phyloP scores from a whole-genome alignment of 2,888 invertebrate species.

The Phengaris alcon region DNA sequence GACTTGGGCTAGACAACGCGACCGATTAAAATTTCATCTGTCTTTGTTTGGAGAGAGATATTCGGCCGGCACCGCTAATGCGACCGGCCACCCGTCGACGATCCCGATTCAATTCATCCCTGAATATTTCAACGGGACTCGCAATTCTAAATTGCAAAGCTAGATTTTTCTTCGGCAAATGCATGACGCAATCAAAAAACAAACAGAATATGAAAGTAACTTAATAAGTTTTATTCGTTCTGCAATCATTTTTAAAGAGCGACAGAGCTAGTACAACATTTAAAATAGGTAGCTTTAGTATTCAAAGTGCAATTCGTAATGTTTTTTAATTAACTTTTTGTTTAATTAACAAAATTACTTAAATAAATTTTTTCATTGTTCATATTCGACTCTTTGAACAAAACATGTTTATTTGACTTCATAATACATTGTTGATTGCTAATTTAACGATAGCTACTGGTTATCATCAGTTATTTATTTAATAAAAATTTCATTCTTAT shows the following conservation, averaged over 20 bases:
- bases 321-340: no score
- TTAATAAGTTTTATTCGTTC: slow-evolving; percentile 5
- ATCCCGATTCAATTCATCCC: slow-evolving; percentile 61
- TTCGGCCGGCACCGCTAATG: slow-evolving; percentile 64
- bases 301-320: not conserved
- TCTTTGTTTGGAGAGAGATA: slow-evolving; percentile 68
- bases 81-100: slow-evolving; percentile 51
- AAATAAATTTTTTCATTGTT: no score
- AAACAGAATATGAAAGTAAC: slow-evolving; percentile 22
- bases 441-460: not conserved
- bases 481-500: slow-evolving; percentile 14
- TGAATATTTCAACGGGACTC: slow-evolving; percentile 29
- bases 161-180: slow-evolving; percentile 28
- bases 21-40: slow-evolving; percentile 77
- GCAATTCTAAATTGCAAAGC: slow-evolving; percentile 27
- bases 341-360: no score
- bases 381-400: no score
- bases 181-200: slow-evolving; percentile 22
- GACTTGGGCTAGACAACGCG: slow-evolving; percentile 57
- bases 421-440: not conserved
- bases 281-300: not conserved
- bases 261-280: not conserved
- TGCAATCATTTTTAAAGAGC: slow-evolving; percentile 14
- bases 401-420: not conserved
- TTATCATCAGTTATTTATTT: not conserved